These are phyloP conservation scores for Aegotheles bennettii DNA, from an alignment of 2,113 vertebrate species.

Conservation along the genomic window DNA sequence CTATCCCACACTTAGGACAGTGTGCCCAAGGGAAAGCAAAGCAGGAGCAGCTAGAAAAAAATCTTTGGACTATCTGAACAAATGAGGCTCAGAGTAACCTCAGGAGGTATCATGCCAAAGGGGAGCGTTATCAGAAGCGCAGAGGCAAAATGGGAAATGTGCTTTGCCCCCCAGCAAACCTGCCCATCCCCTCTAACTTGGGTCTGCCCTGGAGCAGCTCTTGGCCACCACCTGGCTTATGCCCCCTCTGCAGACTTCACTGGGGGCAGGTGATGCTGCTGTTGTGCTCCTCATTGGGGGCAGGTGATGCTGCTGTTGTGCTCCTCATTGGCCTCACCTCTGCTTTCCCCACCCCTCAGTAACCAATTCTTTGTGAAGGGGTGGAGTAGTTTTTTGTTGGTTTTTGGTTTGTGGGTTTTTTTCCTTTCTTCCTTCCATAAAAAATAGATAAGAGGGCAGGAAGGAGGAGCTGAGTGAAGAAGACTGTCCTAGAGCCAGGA, in stretches of 20 bases:
- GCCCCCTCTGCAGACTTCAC: background rate
- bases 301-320: background rate
- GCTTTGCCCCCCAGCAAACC: background rate
- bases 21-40: background rate
- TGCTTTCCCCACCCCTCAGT: background rate
- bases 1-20: background rate
- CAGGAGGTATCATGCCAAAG: background rate
- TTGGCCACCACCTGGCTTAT: background rate
- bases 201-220: background rate
- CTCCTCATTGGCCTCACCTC: background rate
- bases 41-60: background rate
- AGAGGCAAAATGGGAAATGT: background rate
- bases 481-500: background rate
- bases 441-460: background rate
- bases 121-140: background rate
- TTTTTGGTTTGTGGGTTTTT: background rate
- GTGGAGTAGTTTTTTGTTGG: no score
- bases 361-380: background rate
- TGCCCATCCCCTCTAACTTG: background rate
- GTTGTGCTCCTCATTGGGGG: fast-evolving
- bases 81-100: background rate
- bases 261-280: background rate
- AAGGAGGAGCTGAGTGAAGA: background rate
- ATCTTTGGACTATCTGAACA: background rate
- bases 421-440: background rate